Evolutionary conservation across 2,888 invertebrate genomes (phyloP).

Genomic region (Camptogramma bilineatum): DNA sequence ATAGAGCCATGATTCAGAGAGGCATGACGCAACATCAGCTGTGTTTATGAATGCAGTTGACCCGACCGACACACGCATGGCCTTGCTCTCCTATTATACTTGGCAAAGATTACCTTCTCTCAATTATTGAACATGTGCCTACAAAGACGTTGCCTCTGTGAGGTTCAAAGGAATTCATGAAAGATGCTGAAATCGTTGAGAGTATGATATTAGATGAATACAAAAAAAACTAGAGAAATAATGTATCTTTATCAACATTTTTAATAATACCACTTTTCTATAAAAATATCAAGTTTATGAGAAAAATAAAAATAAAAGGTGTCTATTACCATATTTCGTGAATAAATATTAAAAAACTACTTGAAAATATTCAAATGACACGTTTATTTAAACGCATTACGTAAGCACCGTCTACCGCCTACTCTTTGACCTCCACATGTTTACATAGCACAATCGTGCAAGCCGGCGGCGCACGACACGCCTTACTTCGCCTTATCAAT

Average conservation of each 20-base stretch:
- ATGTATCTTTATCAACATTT: too few species aligned
- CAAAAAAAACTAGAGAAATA: too few species aligned
- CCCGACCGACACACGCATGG: constrained; percentile 56
- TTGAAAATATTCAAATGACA: neutral
- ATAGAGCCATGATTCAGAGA: constrained; percentile 32
- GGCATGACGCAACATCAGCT: constrained; percentile 62
- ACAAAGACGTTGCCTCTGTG: constrained; percentile 33
- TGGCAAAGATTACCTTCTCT: constrained; percentile 19
- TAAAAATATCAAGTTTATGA: too few species aligned
- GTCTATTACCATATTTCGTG: too few species aligned
- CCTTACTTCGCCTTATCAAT: constrained; percentile 55
- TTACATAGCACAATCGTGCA: constrained; percentile 56
- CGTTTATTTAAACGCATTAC: constrained; percentile 13
- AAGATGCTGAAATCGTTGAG: neutral
- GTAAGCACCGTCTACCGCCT: constrained; percentile 30
- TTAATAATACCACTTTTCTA: too few species aligned
- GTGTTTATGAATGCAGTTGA: constrained; percentile 38
- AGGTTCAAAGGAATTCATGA: neutral
- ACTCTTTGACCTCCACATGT: constrained; percentile 63
- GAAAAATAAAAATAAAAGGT: too few species aligned
- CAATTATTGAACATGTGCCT: constrained; percentile 12
- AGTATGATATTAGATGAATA: too few species aligned
- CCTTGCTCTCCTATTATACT: constrained; percentile 74
- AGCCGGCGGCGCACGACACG: constrained; percentile 49
- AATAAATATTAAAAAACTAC: too few species aligned